phyloP scores from a whole-genome alignment of 2,113 vertebrate species.

The Callipepla californica region DNA sequence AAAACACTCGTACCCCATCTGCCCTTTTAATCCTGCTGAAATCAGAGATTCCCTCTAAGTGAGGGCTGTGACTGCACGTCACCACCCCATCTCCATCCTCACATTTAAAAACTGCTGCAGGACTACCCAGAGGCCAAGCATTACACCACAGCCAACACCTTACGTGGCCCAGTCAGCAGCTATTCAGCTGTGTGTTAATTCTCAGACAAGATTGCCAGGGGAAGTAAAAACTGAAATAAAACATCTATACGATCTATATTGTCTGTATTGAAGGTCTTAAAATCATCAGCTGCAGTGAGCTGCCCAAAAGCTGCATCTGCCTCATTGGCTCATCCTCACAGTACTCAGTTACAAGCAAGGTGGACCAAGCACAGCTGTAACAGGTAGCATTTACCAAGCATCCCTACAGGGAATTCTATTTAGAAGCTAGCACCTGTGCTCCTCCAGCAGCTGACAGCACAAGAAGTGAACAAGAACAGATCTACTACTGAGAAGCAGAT shows the following conservation, averaged over 20 bases:
- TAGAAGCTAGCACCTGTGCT: background rate
- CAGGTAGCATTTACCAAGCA: background rate
- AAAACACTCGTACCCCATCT: constrained; percentile 35
- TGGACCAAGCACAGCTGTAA: background rate
- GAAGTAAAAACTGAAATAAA: constrained; percentile 26
- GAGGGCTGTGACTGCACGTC: background rate
- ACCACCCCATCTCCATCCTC: background rate
- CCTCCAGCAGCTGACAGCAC: background rate
- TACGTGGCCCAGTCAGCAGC: background rate
- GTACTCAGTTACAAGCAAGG: background rate
- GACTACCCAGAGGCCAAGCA: constrained; percentile 36
- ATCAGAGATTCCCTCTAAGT: constrained; percentile 10
- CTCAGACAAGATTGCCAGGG: background rate
- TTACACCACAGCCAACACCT: background rate
- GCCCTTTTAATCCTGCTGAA: constrained; percentile 46
- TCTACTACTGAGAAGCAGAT: background rate
- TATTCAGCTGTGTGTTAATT: constrained; percentile 10
- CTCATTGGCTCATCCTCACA: constrained; percentile 45
- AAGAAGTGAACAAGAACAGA: background rate
- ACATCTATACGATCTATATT: background rate
- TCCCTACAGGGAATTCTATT: background rate
- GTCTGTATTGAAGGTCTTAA: constrained; percentile 25
- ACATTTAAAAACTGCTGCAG: constrained; percentile 29
- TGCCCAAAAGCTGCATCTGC: constrained; percentile 49
- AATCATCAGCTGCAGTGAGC: constrained; percentile 51